Evolutionary conservation across 2,113 vertebrate species (phyloP).

Genomic region (Lanius ludovicianus): DNA sequence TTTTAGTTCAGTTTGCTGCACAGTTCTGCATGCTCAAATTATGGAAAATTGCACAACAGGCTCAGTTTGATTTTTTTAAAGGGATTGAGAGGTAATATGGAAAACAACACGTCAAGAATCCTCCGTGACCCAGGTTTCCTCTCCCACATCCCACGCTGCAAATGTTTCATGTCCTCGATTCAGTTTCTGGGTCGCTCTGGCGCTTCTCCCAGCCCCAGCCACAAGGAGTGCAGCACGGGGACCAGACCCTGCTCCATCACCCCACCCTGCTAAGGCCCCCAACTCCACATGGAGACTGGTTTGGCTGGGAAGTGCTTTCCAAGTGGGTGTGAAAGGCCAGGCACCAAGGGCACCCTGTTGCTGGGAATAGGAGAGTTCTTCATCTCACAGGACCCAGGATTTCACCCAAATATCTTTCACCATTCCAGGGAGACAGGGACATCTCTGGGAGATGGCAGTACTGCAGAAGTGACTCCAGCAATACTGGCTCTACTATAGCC

Average conservation of each 20-base stretch:
- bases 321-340: neutral
- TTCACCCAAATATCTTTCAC: neutral
- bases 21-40: neutral
- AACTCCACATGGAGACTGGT: rapidly evolving
- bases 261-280: neutral
- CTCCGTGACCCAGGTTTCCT: neutral
- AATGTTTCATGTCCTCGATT: conserved; percentile 7
- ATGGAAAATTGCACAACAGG: neutral
- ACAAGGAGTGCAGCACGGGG: neutral
- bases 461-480: neutral
- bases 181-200: neutral
- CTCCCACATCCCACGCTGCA: neutral
- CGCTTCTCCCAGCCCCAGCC: neutral
- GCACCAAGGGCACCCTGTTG: neutral
- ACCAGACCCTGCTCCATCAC: neutral
- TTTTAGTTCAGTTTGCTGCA: neutral
- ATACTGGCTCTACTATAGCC: neutral
- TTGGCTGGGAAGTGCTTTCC: neutral
- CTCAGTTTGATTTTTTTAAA: neutral
- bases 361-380: neutral
- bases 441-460: neutral
- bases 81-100: neutral
- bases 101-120: neutral
- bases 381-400: neutral
- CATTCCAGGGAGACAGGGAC: neutral